Conservation (phyloP, 1,140 invertebrate species). For the Drosophila punjabiensis region DNA sequence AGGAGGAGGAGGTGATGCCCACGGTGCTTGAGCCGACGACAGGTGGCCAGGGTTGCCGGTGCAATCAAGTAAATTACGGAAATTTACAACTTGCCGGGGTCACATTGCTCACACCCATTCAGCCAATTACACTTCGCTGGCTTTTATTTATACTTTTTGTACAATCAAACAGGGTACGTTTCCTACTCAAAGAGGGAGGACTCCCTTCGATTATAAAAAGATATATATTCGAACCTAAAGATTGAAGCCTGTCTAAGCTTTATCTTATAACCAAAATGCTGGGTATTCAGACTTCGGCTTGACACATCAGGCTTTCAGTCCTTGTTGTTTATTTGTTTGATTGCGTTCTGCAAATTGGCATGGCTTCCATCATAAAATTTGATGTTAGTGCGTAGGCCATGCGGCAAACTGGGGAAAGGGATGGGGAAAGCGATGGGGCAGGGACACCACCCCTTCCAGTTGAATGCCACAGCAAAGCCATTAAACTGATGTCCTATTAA, state of each 20-base stretch:
- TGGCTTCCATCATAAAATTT: constrained; percentile 67
- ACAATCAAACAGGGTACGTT: not conserved
- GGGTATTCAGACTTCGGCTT: not conserved
- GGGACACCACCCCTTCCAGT: constrained; percentile 24
- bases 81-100: constrained; percentile 65
- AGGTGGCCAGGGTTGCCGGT: constrained; percentile 54
- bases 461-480: constrained; percentile 58
- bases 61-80: constrained; percentile 72
- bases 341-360: constrained; percentile 64
- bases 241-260: not conserved
- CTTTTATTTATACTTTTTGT: constrained; percentile 18
- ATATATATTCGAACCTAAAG: not conserved
- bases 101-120: constrained; percentile 21
- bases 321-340: constrained; percentile 68
- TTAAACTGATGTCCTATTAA: constrained; percentile 73
- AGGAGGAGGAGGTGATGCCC: not conserved
- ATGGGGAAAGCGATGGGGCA: not conserved
- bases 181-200: not conserved
- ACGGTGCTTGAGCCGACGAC: constrained; percentile 18
- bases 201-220: not conserved
- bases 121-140: not conserved
- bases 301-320: not conserved
- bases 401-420: not conserved
- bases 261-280: not conserved
- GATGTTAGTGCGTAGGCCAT: constrained; percentile 57